Evolutionary conservation across 2,113 vertebrate species (phyloP), one percentile per base, ranked within the genome.

Genomic region (Oryzias javanicus): DNA sequence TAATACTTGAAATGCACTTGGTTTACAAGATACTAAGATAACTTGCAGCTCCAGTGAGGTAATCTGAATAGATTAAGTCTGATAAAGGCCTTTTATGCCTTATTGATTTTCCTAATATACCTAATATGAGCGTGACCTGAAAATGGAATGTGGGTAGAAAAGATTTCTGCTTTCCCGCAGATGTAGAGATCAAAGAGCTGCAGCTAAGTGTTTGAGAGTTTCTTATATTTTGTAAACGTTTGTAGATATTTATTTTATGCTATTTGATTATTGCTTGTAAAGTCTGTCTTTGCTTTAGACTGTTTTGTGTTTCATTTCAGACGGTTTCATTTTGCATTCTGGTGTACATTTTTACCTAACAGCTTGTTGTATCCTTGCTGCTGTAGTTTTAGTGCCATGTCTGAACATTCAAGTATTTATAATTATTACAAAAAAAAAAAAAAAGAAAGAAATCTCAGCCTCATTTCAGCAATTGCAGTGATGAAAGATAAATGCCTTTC

Each of bases 371-470:
- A 61, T 73, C 60, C 60, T 74, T 58, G 81, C 88, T 86, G 78
- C 82, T 86, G 84, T 84, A 79, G 80, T 83, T 76, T 72, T 72
- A 57, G 77, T 76, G 81, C 76, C 81, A 89, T 87, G 80, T 86
- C 74, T 68, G 24, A 78, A 76, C 68, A 47, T 61, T 51, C 19
- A 78, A 60, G 64, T 27, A 18, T 55, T 74, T 65, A 63, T 69
- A 60, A 67, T 41, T 14, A 35, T 60, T 13, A 51, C 29, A 6
- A 5, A 60, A 35, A 42, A 59, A 41, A 42, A 44, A 35, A 47
- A 20, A 22, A 22, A 22, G 3, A 3, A 22, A 22, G 3, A 22
- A 22, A 3, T 22, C 22, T 20, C 27, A 15, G 61, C 53, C 55
- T 35, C 50, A 44, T 74, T 65, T 81, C 47, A 54, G 29, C 46